Conservation (phyloP, 2,113 vertebrate species). For the Onychostoma macrolepis region DNA sequence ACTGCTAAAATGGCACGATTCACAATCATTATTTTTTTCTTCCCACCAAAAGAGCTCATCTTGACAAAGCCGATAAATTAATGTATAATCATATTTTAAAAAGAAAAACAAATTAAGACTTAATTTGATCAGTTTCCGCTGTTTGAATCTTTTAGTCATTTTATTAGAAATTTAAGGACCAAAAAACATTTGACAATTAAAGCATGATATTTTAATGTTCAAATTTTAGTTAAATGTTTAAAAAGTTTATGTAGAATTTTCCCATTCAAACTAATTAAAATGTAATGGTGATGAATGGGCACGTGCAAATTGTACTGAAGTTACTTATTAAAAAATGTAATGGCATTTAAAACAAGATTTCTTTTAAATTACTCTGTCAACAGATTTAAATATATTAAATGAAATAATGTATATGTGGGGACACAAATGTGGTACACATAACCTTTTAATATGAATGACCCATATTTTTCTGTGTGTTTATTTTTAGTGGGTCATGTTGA, state of each 20-base stretch:
- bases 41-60: too few species aligned
- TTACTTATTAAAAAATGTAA: neutral
- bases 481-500: constrained; percentile 16
- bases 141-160: too few species aligned
- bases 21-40: too few species aligned
- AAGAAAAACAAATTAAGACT: too few species aligned
- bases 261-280: neutral
- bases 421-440: neutral
- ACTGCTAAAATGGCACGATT: neutral
- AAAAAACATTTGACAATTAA: neutral
- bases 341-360: neutral
- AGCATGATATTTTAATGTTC: neutral
- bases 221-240: neutral
- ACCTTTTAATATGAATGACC: neutral
- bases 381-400: neutral
- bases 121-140: too few species aligned
- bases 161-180: too few species aligned
- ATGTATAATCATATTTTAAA: too few species aligned
- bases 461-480: neutral
- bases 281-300: neutral
- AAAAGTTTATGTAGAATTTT: neutral
- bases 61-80: too few species aligned
- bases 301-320: neutral
- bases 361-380: neutral
- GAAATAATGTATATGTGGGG: neutral